These are phyloP conservation scores for Panopea generosa DNA, from an alignment of 2,888 invertebrate genomes.

Conservation along the genomic window DNA sequence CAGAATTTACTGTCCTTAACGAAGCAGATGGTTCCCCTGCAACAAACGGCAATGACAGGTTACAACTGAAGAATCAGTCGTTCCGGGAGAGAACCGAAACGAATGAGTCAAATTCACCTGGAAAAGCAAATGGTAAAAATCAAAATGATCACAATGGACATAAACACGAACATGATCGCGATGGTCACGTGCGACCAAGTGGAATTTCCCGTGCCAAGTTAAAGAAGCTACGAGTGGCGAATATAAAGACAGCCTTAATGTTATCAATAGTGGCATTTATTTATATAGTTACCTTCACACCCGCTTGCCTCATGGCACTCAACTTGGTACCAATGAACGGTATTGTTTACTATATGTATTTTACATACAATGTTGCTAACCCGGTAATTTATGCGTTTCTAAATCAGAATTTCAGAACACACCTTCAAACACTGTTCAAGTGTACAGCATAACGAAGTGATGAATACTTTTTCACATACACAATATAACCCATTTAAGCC, in stretches of 20 bases:
- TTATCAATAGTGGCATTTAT: conserved; percentile 84
- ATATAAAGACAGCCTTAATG: conserved; percentile 84
- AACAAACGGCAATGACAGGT: conserved; percentile 32
- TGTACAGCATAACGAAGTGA: conserved; percentile 14
- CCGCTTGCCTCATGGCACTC: conserved; percentile 83
- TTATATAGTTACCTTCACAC: conserved; percentile 83
- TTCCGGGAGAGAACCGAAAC: conserved; percentile 33
- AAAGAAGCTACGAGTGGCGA: conserved; percentile 77
- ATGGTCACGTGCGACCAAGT: conserved; percentile 42
- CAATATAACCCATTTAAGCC: too few relatives aligned
- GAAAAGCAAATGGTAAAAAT: conserved; percentile 34
- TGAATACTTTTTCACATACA: too few relatives aligned
- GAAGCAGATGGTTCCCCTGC: conserved; percentile 26
- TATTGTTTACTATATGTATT: conserved; percentile 83
- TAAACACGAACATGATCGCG: conserved; percentile 35
- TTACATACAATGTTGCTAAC: conserved; percentile 84
- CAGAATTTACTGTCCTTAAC: conserved; percentile 47
- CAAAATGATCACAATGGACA: conserved; percentile 35
- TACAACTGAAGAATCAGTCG: conserved; percentile 25
- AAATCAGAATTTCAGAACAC: conserved; percentile 76
- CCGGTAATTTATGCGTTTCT: conserved; percentile 85
- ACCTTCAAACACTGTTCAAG: conserved; percentile 50
- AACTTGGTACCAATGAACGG: conserved; percentile 73
- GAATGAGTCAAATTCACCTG: conserved; percentile 37
- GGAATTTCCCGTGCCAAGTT: conserved; percentile 60